Evolutionary conservation across 2,797 vertebrate genomes (phyloP).

Genomic region (Tadarida brasiliensis): DNA sequence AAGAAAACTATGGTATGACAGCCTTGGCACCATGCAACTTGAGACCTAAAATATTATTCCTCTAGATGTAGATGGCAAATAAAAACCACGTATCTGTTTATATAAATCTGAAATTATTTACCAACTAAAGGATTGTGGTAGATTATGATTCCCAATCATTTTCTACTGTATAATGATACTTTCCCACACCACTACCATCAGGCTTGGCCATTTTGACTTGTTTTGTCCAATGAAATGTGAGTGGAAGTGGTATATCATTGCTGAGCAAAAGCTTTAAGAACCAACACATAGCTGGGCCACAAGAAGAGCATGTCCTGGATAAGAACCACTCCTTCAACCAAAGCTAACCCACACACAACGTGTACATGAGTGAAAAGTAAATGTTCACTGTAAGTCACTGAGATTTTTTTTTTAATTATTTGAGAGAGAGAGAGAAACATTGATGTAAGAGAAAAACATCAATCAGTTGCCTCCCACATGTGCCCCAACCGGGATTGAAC

Average conservation of each 20-base stretch:
- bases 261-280: background rate
- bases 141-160: background rate
- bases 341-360: background rate
- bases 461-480: no score
- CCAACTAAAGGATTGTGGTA: background rate
- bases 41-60: slow-evolving; percentile 2
- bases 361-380: background rate
- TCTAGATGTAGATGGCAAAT: background rate
- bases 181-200: no score
- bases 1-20: background rate
- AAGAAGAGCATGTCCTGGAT: background rate
- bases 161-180: background rate
- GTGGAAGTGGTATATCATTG: background rate
- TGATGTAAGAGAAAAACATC: no score
- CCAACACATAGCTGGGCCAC: background rate
- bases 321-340: background rate
- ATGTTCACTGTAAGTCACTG: background rate
- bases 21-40: background rate
- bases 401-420: background rate
- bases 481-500: no score
- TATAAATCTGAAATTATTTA: background rate
- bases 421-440: no score
- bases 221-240: background rate
- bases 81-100: background rate
- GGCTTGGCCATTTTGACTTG: background rate